A percentile compares a stretch with the other conserved stretches of the same genome.
Conservation (phyloP, 2,888 invertebrate genomes). For the Trichopria drosophilae region DNA sequence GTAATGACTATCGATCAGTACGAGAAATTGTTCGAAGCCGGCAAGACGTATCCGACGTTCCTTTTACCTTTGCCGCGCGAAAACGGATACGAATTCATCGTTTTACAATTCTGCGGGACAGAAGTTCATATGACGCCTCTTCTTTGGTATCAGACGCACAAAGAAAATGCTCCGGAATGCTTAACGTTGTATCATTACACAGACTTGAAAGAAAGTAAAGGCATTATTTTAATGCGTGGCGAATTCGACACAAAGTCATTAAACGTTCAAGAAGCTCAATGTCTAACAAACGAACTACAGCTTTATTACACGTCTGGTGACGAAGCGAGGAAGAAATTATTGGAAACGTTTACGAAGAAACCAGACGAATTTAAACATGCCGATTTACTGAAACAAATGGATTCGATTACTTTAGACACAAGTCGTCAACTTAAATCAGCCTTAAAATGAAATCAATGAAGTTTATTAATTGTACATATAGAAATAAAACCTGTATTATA, state of each 20-base stretch:
- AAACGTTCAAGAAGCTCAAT: slow-evolving; percentile 78
- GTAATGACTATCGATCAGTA: slow-evolving; percentile 68
- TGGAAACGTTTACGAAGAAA: slow-evolving; percentile 70
- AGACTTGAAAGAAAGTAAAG: slow-evolving; percentile 72
- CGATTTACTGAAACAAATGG: slow-evolving; percentile 78
- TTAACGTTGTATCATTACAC: slow-evolving; percentile 78
- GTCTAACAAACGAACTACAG: slow-evolving; percentile 82
- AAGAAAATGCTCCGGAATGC: slow-evolving; percentile 88
- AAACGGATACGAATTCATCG: slow-evolving; percentile 84
- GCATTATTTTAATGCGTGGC: slow-evolving; percentile 80
- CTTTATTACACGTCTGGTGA: slow-evolving; percentile 77
- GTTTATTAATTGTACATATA: slow-evolving; percentile 26
- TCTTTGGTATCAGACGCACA: slow-evolving; percentile 82
- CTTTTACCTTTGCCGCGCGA: slow-evolving; percentile 78
- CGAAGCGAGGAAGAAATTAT: slow-evolving; percentile 64
- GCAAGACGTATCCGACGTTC: slow-evolving; percentile 70
- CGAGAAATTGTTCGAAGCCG: slow-evolving; percentile 63
- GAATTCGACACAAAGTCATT: slow-evolving; percentile 81
- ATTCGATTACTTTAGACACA: slow-evolving; percentile 61
- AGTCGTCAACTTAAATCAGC: slow-evolving; percentile 6
- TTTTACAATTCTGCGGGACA: slow-evolving; percentile 74
- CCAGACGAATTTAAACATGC: slow-evolving; percentile 80
- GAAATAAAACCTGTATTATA: too few relatives aligned
- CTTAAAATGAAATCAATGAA: slow-evolving; percentile 12
- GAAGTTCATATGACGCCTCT: slow-evolving; percentile 83